Conservation (phyloP, 2,888 invertebrate genomes). For the Taenaris catops region DNA sequence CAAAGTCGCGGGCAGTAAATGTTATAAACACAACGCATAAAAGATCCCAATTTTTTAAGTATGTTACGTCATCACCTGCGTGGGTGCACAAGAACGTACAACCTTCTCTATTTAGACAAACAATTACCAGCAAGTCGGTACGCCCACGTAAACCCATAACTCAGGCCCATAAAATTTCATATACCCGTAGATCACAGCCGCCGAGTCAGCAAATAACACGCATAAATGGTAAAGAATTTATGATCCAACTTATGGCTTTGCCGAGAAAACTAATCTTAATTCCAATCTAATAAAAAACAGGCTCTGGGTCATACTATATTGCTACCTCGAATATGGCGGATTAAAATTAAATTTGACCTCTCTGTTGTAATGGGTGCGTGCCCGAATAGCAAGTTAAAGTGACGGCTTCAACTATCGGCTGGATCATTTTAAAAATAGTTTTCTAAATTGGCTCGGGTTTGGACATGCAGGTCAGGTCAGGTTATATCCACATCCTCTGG, state of each 20-base stretch:
- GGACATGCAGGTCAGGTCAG: too few species aligned
- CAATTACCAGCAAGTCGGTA: conserved; percentile 4
- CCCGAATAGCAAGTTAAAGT: too few species aligned
- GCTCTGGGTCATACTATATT: not conserved
- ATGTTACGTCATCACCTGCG: conserved; percentile 2
- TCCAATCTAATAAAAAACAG: not conserved
- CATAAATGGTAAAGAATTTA: conserved; percentile 6
- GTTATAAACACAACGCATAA: too few species aligned
- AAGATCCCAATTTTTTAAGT: not conserved
- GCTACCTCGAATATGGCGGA: too few species aligned
- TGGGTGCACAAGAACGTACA: conserved; percentile 9
- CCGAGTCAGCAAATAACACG: conserved; percentile 8
- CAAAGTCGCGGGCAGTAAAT: too few species aligned
- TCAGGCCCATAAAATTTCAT: conserved; percentile 11
- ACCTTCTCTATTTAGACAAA: conserved; percentile 12
- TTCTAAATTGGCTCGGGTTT: too few species aligned
- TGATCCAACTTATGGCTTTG: conserved; percentile 4
- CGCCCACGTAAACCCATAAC: conserved; percentile 11
- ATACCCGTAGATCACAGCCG: conserved; percentile 8
- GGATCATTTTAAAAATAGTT: too few species aligned
- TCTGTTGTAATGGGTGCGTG: too few species aligned
- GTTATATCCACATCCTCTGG: too few species aligned
- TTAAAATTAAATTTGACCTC: too few species aligned
- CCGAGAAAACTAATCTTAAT: conserved; percentile 2
- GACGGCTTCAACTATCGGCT: too few species aligned